A percentile compares a stretch with the other conserved stretches of the same genome.
Conservation (phyloP, 2,888 invertebrate species). For the Clunio marinus region DNA sequence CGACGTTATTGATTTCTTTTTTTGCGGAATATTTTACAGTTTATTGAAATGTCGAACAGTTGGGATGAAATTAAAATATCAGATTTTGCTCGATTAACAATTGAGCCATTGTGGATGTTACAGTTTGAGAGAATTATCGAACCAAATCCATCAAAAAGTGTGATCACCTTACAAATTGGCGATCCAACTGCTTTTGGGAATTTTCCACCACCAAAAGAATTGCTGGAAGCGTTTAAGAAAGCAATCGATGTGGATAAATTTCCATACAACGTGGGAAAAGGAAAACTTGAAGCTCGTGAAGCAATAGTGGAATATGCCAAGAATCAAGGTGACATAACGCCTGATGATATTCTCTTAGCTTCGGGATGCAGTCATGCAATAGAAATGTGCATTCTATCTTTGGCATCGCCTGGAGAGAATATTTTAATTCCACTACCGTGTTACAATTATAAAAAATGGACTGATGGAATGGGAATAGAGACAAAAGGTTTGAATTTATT, state of each 20-base stretch:
- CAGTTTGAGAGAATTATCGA: neutral
- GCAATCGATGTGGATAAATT: constrained; percentile 65
- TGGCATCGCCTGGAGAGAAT: constrained; percentile 88
- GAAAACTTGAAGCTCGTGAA: constrained; percentile 68
- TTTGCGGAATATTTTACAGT: too few species aligned
- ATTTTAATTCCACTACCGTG: constrained; percentile 90
- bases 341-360: constrained; percentile 82
- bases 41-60: neutral
- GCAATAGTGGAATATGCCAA: constrained; percentile 85
- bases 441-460: constrained; percentile 70
- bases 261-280: constrained; percentile 84
- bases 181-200: constrained; percentile 23
- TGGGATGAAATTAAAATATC: neutral
- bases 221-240: constrained; percentile 69
- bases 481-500: too few species aligned
- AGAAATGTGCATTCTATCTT: constrained; percentile 82
- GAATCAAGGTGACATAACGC: constrained; percentile 54
- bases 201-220: constrained; percentile 12
- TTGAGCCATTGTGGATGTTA: neutral
- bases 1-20: too few species aligned
- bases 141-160: neutral
- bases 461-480: constrained; percentile 75
- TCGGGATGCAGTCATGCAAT: constrained; percentile 95
- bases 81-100: neutral
- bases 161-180: constrained; percentile 27